These are phyloP conservation scores for Teleogryllus occipitalis DNA, from an alignment of 1,140 invertebrate genomes.

Conservation along the genomic window DNA sequence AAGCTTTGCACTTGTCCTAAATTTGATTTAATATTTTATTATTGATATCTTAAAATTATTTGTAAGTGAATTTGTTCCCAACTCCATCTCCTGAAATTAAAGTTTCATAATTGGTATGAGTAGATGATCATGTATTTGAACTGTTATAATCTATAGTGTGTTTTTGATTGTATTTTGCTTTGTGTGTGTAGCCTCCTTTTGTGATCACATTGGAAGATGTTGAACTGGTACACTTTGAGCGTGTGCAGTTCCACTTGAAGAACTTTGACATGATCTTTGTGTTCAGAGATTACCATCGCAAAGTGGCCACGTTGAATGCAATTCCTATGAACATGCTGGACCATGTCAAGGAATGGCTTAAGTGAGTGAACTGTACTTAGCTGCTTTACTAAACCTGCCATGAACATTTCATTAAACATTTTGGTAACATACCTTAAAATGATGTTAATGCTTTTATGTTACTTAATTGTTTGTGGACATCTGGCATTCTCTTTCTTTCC, in stretches of 20 bases:
- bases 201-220: slow-evolving; percentile 96
- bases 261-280: slow-evolving; percentile 99
- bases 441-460: too few relatives aligned
- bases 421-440: too few relatives aligned
- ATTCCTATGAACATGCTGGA: slow-evolving; percentile 98
- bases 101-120: too few relatives aligned
- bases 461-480: too few relatives aligned
- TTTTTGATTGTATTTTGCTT: slow-evolving; percentile 10
- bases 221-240: slow-evolving; percentile 96
- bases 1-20: too few relatives aligned
- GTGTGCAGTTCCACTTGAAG: slow-evolving; percentile 96
- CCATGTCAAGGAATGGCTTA: slow-evolving; percentile 98
- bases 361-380: slow-evolving; percentile 50
- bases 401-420: too few relatives aligned
- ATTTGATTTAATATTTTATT: too few relatives aligned
- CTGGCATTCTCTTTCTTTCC: too few relatives aligned
- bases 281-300: slow-evolving; percentile 95
- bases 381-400: too few relatives aligned
- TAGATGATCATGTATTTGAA: too few relatives aligned
- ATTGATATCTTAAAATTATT: neutral
- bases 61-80: neutral
- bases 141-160: neutral
- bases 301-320: slow-evolving; percentile 92
- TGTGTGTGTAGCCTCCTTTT: slow-evolving; percentile 75
- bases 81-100: neutral